Evolutionary conservation across 2,888 invertebrate genomes (phyloP).

Genomic region (Pristionchus arcanus): DNA sequence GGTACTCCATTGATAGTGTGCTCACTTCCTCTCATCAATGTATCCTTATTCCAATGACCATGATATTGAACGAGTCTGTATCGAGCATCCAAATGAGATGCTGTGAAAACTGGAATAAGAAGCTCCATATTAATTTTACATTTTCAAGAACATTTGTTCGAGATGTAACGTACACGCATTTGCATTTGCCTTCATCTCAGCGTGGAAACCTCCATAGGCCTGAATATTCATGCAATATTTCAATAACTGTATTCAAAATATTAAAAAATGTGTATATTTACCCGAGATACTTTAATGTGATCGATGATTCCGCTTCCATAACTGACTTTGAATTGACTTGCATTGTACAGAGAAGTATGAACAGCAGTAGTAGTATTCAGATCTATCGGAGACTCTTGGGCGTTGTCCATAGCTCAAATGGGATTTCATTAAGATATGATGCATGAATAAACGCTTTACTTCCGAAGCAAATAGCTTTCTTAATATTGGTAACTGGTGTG

Average conservation of each 20-base stretch:
- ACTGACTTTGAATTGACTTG: neutral
- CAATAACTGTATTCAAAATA: neutral
- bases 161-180: neutral
- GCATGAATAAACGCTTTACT: neutral
- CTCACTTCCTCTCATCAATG: conserved; percentile 14
- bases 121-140: too few species aligned
- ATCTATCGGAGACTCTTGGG: conserved; percentile 45
- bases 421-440: neutral
- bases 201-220: conserved; percentile 16
- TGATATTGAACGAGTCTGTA: conserved; percentile 37
- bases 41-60: conserved; percentile 25
- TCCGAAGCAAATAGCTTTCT: conserved; percentile 27
- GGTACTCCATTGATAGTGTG: neutral
- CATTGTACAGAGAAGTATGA: conserved; percentile 22
- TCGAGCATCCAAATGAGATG: conserved; percentile 40
- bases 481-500: neutral
- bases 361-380: neutral
- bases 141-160: too few species aligned
- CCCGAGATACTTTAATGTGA: neutral
- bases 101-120: conserved; percentile 14
- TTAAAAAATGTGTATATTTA: neutral
- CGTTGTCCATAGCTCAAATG: neutral
- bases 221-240: neutral
- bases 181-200: neutral
- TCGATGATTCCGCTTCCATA: conserved; percentile 13